A percentile compares a stretch with the other conserved stretches of the same genome.
Evolutionary conservation across 2,888 invertebrate genomes (phyloP).

Genomic region (Fragum sueziense): DNA sequence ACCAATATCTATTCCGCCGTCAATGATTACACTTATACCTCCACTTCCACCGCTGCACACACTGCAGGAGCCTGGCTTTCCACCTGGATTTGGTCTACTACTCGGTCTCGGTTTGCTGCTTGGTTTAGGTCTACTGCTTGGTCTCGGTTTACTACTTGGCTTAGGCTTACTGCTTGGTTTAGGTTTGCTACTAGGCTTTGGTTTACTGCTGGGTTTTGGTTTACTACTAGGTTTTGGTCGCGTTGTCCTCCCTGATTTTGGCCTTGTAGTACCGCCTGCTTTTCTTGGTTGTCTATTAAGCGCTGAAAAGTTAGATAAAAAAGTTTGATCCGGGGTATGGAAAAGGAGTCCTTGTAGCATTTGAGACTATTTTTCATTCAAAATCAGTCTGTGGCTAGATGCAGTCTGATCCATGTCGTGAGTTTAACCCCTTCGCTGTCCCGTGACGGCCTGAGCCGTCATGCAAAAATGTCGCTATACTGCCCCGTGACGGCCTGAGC

Average conservation of each 20-base stretch:
- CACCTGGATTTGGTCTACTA: slow-evolving; percentile 26
- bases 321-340: no score
- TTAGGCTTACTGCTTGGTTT: slow-evolving; percentile 35
- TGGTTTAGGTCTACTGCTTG: slow-evolving; percentile 28
- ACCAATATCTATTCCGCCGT: not conserved
- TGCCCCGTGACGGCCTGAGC: no score
- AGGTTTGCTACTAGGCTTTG: slow-evolving; percentile 41
- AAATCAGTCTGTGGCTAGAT: no score
- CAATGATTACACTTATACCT: not conserved
- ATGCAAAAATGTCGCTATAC: no score
- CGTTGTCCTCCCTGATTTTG: slow-evolving; percentile 42
- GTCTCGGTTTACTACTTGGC: slow-evolving; percentile 32
- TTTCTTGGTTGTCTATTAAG: slow-evolving; percentile 3
- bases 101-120: slow-evolving; percentile 43
- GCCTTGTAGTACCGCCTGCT: slow-evolving; percentile 28
- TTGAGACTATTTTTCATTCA: no score
- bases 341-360: not conserved
- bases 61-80: slow-evolving; percentile 18
- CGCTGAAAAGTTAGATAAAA: not conserved
- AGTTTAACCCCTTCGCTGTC: no score
- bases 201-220: slow-evolving; percentile 35
- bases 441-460: no score
- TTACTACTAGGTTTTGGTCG: slow-evolving; percentile 38
- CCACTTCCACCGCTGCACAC: not conserved
- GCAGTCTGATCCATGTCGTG: no score